phyloP scores from a whole-genome alignment of 2,797 vertebrate species.

The Fistularia commersonii region DNA sequence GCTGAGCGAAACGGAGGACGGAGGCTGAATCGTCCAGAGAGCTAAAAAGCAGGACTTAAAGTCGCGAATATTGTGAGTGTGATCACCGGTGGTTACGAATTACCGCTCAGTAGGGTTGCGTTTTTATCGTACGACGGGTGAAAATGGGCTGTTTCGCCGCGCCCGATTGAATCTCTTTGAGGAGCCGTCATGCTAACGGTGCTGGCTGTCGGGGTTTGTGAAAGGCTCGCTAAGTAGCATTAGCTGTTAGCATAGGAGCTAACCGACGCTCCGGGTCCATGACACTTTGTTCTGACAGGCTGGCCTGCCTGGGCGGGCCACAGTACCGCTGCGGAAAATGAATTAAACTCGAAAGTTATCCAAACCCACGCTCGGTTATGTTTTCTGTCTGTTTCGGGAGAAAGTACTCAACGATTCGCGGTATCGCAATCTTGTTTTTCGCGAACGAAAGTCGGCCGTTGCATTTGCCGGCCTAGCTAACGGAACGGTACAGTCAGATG shows the following conservation, averaged over 20 bases:
- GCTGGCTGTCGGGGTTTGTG: conserved; percentile 36
- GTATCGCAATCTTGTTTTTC: conserved; percentile 6
- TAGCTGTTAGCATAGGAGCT: conserved; percentile 36
- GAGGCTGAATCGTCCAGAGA: conserved; percentile 73
- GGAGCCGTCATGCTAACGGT: conserved; percentile 49
- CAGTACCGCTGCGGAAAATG: conserved; percentile 21
- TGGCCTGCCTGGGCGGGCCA: conserved; percentile 50
- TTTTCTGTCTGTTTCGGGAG: neutral
- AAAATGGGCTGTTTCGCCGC: conserved; percentile 23
- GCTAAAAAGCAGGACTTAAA: conserved; percentile 62
- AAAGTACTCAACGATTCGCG: neutral
- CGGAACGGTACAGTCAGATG: conserved; percentile 25
- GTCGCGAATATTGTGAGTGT: conserved; percentile 73
- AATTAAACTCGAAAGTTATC: conserved; percentile 15
- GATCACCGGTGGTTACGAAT: neutral
- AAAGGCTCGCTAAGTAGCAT: conserved; percentile 32
- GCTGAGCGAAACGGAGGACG: conserved; percentile 76
- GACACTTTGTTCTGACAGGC: conserved; percentile 72
- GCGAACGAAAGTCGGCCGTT: conserved; percentile 26
- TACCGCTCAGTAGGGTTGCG: neutral
- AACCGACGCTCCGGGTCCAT: conserved; percentile 59
- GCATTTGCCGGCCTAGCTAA: conserved; percentile 52
- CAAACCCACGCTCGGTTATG: rapidly evolving
- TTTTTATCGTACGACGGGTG: conserved; percentile 8
- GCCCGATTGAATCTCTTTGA: conserved; percentile 38